Percentiles rank a stretch among this genome's conserved stretches.
Evolutionary conservation across 2,113 vertebrate species (phyloP).

Genomic region (Okapia johnstoni): DNA sequence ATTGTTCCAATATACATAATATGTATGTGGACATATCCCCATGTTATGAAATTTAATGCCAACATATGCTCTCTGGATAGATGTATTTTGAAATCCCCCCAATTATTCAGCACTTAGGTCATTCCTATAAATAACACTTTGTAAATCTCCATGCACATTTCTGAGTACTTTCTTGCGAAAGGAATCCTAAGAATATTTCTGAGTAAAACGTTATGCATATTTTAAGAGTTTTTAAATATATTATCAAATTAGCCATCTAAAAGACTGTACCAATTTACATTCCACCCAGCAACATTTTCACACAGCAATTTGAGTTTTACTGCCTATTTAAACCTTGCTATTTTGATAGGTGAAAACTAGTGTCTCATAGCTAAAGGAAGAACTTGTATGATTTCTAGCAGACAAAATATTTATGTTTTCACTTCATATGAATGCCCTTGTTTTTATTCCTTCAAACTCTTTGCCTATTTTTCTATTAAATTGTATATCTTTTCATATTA

Average conservation of each 20-base stretch:
- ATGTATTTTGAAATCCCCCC: not conserved
- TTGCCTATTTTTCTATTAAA: not conserved
- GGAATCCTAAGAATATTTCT: not conserved
- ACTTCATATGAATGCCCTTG: not conserved
- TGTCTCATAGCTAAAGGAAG: not conserved
- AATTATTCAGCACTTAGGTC: not conserved
- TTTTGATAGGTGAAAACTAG: not conserved
- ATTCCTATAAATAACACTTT: not conserved
- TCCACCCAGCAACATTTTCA: not conserved
- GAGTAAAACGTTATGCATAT: not conserved
- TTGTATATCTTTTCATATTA: not conserved
- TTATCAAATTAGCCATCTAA: not conserved
- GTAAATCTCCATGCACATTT: not conserved
- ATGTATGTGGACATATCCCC: not conserved
- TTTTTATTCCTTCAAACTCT: not conserved
- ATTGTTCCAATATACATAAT: not conserved
- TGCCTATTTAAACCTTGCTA: not conserved
- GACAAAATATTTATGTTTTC: not conserved
- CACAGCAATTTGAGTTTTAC: not conserved
- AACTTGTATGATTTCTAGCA: not conserved
- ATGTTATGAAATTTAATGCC: not conserved
- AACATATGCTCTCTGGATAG: not conserved
- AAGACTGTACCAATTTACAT: not conserved
- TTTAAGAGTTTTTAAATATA: not conserved
- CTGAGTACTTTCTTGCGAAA: not conserved